These are phyloP conservation scores for Drosophila bipectinata DNA, from an alignment of 1,140 invertebrate genomes.

Conservation along the genomic window DNA sequence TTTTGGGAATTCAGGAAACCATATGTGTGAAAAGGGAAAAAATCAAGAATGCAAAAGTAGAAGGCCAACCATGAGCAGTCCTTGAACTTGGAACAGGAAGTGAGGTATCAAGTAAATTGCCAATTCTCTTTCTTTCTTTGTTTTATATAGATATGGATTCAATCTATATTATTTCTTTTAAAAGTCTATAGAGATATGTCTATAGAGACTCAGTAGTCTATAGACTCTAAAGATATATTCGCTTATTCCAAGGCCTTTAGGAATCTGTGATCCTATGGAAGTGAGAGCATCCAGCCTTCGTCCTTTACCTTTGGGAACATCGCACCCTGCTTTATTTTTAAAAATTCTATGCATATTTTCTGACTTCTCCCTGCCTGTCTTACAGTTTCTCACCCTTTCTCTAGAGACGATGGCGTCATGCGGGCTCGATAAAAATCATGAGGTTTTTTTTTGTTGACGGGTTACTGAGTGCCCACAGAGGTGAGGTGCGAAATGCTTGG, in stretches of 20 bases:
- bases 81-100: slow-evolving; percentile 75
- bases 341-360: slow-evolving; percentile 74
- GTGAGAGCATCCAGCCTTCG: slow-evolving; percentile 12
- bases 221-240: too few species aligned
- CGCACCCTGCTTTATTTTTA: slow-evolving; percentile 24
- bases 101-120: slow-evolving; percentile 30
- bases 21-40: slow-evolving; percentile 34
- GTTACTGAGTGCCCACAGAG: slow-evolving; percentile 9
- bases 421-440: slow-evolving; percentile 55
- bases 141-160: not conserved
- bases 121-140: slow-evolving; percentile 6
- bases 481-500: slow-evolving; percentile 36
- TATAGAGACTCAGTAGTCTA: too few species aligned
- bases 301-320: not conserved
- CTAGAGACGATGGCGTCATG: slow-evolving; percentile 59
- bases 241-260: too few species aligned
- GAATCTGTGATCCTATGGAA: not conserved
- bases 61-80: slow-evolving; percentile 22
- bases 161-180: not conserved
- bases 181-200: not conserved
- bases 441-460: slow-evolving; percentile 39
- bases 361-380: slow-evolving; percentile 15
- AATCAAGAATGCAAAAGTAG: slow-evolving; percentile 4
- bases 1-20: slow-evolving; percentile 40
- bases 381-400: not conserved